Evolutionary conservation across 2,113 vertebrate genomes (phyloP).

Genomic region (Toxotes chatareus): DNA sequence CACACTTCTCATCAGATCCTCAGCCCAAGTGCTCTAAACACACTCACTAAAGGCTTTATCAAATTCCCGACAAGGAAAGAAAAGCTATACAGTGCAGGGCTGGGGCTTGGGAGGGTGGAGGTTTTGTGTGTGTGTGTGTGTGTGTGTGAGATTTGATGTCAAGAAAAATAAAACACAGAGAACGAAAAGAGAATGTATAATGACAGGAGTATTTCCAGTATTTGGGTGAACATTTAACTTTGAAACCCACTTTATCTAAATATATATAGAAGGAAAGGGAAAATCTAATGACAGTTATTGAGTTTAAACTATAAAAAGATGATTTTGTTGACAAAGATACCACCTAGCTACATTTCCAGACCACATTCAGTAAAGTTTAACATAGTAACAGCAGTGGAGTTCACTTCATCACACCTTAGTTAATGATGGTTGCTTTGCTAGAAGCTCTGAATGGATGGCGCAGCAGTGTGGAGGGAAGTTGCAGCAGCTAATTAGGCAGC

Average conservation of each 20-base stretch:
- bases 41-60: slow-evolving; percentile 72
- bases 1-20: slow-evolving; percentile 78
- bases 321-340: slow-evolving; percentile 32
- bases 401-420: slow-evolving; percentile 45
- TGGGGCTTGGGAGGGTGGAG: slow-evolving; percentile 11
- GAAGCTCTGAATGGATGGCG: slow-evolving; percentile 69
- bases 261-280: neutral
- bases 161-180: slow-evolving; percentile 47
- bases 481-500: slow-evolving; percentile 76
- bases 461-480: slow-evolving; percentile 63
- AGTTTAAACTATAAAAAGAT: slow-evolving; percentile 27
- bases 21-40: slow-evolving; percentile 76
- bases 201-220: slow-evolving; percentile 21
- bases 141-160: slow-evolving; percentile 32
- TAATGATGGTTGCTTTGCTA: slow-evolving; percentile 63
- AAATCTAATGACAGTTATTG: slow-evolving; percentile 39
- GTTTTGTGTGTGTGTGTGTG: neutral
- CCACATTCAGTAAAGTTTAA: slow-evolving; percentile 2
- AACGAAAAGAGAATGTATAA: slow-evolving; percentile 32
- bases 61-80: slow-evolving; percentile 65
- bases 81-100: slow-evolving; percentile 51
- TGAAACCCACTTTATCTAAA: slow-evolving; percentile 19
- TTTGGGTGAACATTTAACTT: slow-evolving; percentile 9
- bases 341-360: slow-evolving; percentile 28
- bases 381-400: slow-evolving; percentile 22